Conservation (phyloP, 2,113 vertebrate genomes). For the Hippocampus mohnikei region DNA sequence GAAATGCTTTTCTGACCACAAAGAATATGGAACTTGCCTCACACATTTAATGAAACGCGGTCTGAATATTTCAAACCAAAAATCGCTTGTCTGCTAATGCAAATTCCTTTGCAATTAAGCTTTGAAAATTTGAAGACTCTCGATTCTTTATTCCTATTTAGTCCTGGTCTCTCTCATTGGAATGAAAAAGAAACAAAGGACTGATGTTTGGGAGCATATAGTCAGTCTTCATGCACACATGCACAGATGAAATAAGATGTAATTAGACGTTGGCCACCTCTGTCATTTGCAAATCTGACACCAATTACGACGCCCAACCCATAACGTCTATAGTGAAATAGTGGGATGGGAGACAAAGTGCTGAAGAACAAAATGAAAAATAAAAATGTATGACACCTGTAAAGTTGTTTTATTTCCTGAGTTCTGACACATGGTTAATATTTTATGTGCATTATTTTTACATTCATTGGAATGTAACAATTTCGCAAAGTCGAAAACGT, state of each 20-base stretch:
- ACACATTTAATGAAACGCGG: conserved; percentile 22
- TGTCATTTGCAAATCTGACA: not conserved
- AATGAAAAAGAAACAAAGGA: not conserved
- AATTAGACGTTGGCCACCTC: conserved; percentile 1
- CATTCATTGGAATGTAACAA: too few species aligned
- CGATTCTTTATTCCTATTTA: not conserved
- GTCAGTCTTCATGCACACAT: conserved; percentile 2
- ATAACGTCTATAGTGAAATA: not conserved
- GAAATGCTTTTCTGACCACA: conserved; percentile 28
- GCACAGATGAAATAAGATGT: not conserved
- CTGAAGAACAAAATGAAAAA: not conserved
- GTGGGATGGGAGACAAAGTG: not conserved
- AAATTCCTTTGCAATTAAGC: conserved; percentile 9
- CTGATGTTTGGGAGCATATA: not conserved
- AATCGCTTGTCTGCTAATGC: conserved; percentile 11
- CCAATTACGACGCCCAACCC: not conserved
- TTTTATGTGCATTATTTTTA: too few species aligned
- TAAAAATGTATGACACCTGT: not conserved
- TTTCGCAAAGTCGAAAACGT: not conserved
- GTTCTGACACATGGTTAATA: not conserved
- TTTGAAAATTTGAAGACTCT: conserved; percentile 3
- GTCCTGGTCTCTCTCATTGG: too few species aligned
- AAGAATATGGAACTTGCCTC: conserved; percentile 22
- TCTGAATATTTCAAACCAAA: not conserved
- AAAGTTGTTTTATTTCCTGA: not conserved